phyloP scores from a whole-genome alignment of 2,797 vertebrate species.

The Typhlichthys subterraneus region DNA sequence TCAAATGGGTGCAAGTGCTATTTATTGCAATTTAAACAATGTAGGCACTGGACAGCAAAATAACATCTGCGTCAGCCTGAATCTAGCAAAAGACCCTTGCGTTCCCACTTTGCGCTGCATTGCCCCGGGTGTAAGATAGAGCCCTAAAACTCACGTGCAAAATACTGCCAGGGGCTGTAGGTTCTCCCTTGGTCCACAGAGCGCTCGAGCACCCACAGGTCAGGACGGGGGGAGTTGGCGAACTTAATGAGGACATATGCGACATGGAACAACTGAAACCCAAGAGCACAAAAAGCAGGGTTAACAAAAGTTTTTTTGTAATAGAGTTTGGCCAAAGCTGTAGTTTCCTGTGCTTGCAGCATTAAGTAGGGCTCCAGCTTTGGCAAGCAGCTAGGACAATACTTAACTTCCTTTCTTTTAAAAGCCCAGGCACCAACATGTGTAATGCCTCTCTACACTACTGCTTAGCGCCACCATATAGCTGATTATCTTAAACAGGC shows the following conservation, averaged over 20 bases:
- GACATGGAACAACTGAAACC: slow-evolving; percentile 89
- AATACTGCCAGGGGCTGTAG: slow-evolving; percentile 92
- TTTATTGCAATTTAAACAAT: too few species aligned
- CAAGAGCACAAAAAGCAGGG: slow-evolving; percentile 42
- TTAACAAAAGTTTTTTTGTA: slow-evolving; percentile 43
- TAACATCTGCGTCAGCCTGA: too few species aligned
- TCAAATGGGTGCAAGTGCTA: too few species aligned
- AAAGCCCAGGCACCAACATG: slow-evolving; percentile 22
- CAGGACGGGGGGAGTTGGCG: slow-evolving; percentile 93
- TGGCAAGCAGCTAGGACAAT: slow-evolving; percentile 39
- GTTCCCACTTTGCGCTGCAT: too few species aligned
- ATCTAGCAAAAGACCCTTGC: too few species aligned
- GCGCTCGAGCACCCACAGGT: slow-evolving; percentile 92
- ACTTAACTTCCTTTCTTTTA: slow-evolving; percentile 44
- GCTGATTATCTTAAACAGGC: slow-evolving; percentile 24
- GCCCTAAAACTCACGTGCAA: slow-evolving; percentile 86
- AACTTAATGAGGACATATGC: slow-evolving; percentile 95
- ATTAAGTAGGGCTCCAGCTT: slow-evolving; percentile 25
- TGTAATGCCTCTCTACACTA: slow-evolving; percentile 7
- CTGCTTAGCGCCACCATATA: slow-evolving; percentile 11
- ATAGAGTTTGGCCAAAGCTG: slow-evolving; percentile 40
- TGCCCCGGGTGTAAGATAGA: too few species aligned
- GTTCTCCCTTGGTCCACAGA: slow-evolving; percentile 88
- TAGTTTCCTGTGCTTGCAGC: slow-evolving; percentile 45
- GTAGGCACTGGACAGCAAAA: too few species aligned